Conservation (phyloP, 1,140 invertebrate genomes). For the Drosophila persimilis region DNA sequence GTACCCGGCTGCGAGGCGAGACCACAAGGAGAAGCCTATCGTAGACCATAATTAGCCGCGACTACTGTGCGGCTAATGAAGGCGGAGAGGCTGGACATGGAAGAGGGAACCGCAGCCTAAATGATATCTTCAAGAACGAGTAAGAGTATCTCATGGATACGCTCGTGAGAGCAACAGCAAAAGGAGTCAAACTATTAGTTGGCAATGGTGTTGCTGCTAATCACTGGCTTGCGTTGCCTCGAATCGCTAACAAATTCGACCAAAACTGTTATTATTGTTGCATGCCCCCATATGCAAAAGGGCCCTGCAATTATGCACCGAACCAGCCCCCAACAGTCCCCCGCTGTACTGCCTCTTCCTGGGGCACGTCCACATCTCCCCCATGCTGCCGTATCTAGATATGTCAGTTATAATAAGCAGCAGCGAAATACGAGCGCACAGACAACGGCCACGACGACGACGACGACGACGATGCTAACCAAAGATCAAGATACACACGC, state of each 20-base stretch:
- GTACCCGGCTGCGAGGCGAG: conserved; percentile 5
- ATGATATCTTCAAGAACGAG: conserved; percentile 10
- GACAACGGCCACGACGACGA: conserved; percentile 31
- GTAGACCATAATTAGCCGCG: conserved; percentile 48
- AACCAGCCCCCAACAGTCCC: conserved; percentile 1
- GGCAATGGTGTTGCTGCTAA: conserved; percentile 67
- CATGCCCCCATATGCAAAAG: conserved; percentile 53
- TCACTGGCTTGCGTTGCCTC: conserved; percentile 44
- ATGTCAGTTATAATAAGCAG: conserved; percentile 77
- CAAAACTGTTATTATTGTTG: conserved; percentile 64
- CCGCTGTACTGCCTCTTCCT: conserved; percentile 1
- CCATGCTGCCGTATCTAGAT: conserved; percentile 52
- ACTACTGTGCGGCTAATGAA: conserved; percentile 64
- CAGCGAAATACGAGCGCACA: conserved; percentile 64
- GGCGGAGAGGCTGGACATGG: conserved; percentile 11
- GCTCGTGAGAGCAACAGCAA: conserved; percentile 16
- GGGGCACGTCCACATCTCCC: background rate
- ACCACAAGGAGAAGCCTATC: conserved; percentile 17
- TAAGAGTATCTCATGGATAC: conserved; percentile 19
- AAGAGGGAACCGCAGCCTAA: conserved; percentile 15
- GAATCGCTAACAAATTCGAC: conserved; percentile 46
- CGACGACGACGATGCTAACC: conserved; percentile 48
- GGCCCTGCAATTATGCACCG: conserved; percentile 58
- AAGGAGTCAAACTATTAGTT: conserved; percentile 35
- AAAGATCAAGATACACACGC: conserved; percentile 69